Evolutionary conservation across 2,113 vertebrate species (phyloP).

Genomic region (Brienomyrus longianalis): DNA sequence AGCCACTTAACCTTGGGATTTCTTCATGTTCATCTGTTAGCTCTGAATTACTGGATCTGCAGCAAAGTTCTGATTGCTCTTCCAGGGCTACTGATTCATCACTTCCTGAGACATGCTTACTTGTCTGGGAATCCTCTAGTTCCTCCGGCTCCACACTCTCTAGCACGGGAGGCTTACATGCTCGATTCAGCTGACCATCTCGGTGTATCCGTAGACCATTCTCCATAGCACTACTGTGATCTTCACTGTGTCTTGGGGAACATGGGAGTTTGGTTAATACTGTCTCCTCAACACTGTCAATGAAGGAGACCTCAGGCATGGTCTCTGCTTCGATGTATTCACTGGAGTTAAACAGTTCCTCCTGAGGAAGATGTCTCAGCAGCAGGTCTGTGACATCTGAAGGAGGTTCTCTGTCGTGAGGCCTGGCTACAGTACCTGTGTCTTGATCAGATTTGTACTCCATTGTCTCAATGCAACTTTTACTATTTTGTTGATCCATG

Average conservation of each 20-base stretch:
- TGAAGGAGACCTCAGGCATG: slow-evolving; percentile 67
- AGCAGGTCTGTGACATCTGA: slow-evolving; percentile 58
- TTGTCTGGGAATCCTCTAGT: neutral
- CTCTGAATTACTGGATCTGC: slow-evolving; percentile 25
- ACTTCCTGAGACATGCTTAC: slow-evolving; percentile 7
- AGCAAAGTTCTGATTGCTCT: neutral
- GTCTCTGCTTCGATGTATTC: slow-evolving; percentile 70
- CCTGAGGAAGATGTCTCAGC: slow-evolving; percentile 62
- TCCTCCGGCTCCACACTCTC: slow-evolving; percentile 22
- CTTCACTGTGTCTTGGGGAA: neutral
- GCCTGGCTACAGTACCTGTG: neutral
- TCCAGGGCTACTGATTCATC: neutral
- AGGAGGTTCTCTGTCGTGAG: slow-evolving; percentile 22
- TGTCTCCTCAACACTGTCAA: slow-evolving; percentile 64
- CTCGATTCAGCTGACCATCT: neutral
- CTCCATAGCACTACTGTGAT: slow-evolving; percentile 19
- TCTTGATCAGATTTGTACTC: neutral
- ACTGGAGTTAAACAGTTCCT: slow-evolving; percentile 48
- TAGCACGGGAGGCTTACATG: neutral
- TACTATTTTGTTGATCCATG: slow-evolving; percentile 6
- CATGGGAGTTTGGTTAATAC: slow-evolving; percentile 32
- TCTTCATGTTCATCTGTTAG: slow-evolving; percentile 4
- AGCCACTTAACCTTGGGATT: slow-evolving; percentile 40
- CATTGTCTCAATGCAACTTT: neutral
- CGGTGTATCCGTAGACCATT: neutral